These are phyloP conservation scores for Salvelinus alpinus DNA, from an alignment of 2,113 vertebrate genomes.

Conservation along the genomic window DNA sequence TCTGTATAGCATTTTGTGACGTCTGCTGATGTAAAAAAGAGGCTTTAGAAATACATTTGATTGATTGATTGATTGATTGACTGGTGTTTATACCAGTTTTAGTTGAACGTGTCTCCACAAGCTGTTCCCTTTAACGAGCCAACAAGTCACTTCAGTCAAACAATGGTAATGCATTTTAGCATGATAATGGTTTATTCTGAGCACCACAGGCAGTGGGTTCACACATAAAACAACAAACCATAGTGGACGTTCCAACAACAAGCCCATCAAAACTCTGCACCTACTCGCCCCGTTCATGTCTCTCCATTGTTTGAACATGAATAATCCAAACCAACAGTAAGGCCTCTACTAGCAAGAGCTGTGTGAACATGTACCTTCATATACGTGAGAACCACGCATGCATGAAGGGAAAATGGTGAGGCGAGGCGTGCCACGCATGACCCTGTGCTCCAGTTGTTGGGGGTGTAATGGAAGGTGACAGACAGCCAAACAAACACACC, in stretches of 20 bases:
- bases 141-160: slow-evolving; percentile 1
- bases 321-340: slow-evolving; percentile 33
- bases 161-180: too few species aligned
- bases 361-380: slow-evolving; percentile 9
- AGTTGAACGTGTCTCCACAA: neutral
- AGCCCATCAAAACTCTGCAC: neutral
- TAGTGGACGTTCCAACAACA: neutral
- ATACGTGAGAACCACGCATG: slow-evolving; percentile 10
- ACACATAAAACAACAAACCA: neutral
- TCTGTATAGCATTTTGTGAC: too few species aligned
- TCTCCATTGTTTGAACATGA: slow-evolving; percentile 10
- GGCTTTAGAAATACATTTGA: neutral
- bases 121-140: neutral
- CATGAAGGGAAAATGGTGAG: slow-evolving; percentile 16
- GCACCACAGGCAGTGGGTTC: neutral
- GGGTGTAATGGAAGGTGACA: slow-evolving; percentile 64
- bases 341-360: neutral
- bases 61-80: neutral
- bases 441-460: slow-evolving; percentile 39
- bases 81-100: neutral
- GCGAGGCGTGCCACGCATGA: slow-evolving; percentile 28
- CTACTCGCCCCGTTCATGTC: neutral
- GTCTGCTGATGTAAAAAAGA: slow-evolving; percentile 52
- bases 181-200: neutral
- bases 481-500: slow-evolving; percentile 54